Conservation (phyloP, 2,888 invertebrate genomes). For the Leucoptera coffeella region DNA sequence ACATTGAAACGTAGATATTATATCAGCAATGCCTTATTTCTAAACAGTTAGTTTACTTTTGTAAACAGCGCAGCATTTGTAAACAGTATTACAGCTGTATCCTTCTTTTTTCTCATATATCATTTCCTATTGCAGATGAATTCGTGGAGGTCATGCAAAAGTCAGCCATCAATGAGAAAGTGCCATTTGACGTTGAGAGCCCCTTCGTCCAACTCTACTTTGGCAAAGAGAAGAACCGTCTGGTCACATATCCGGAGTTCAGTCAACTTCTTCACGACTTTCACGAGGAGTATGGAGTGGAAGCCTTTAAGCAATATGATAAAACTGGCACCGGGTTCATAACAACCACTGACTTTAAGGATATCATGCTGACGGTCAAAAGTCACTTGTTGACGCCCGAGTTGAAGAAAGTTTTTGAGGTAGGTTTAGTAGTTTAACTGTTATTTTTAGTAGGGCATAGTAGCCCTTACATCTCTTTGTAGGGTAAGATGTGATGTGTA, state of each 20-base stretch:
- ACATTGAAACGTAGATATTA: no score
- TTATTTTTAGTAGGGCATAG: no score
- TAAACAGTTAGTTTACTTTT: no score
- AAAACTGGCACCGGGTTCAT: slow-evolving; percentile 88
- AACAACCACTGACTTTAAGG: slow-evolving; percentile 85
- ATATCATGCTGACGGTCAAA: slow-evolving; percentile 93
- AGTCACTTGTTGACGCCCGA: slow-evolving; percentile 90
- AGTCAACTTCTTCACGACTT: slow-evolving; percentile 98
- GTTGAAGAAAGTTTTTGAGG: slow-evolving; percentile 86
- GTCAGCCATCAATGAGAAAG: slow-evolving; percentile 83
- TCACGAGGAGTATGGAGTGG: slow-evolving; percentile 97
- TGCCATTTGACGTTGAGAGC: slow-evolving; percentile 94
- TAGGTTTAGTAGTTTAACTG: no score
- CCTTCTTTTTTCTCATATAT: no score
- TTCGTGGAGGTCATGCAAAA: slow-evolving; percentile 92
- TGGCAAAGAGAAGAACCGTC: slow-evolving; percentile 86
- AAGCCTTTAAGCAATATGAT: slow-evolving; percentile 91
- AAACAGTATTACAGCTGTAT: no score
- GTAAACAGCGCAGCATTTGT: no score
- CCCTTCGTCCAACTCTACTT: slow-evolving; percentile 95
- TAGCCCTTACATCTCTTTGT: no score
- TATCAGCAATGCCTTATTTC: no score
- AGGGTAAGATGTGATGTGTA: no score
- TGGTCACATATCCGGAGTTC: slow-evolving; percentile 92
- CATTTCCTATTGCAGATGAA: no score